Evolutionary conservation across 2,113 vertebrate genomes (phyloP).

Genomic region (Athene noctua): DNA sequence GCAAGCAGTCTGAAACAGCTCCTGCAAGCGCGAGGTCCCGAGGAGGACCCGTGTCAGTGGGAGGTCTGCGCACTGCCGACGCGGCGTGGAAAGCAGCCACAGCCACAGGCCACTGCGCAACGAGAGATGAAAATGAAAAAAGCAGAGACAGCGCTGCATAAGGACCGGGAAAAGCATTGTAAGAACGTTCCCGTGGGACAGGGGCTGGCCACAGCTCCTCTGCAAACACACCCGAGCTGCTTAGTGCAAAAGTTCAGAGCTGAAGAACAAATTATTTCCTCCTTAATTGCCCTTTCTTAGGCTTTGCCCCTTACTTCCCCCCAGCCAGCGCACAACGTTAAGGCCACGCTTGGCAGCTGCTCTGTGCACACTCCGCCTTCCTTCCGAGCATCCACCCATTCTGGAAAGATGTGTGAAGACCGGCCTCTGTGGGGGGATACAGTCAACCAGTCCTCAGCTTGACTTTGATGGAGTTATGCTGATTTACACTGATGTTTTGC

Average conservation of each 20-base stretch:
- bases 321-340: neutral
- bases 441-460: neutral
- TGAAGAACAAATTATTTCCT: conserved; percentile 25
- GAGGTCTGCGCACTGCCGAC: neutral
- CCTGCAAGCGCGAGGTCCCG: fast-evolving
- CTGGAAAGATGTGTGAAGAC: neutral
- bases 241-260: conserved; percentile 54
- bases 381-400: neutral
- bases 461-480: neutral
- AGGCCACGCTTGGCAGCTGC: fast-evolving
- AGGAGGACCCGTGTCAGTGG: neutral
- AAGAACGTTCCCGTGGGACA: neutral
- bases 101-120: neutral
- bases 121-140: neutral
- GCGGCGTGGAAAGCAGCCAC: neutral
- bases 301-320: conserved; percentile 8
- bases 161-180: conserved; percentile 53
- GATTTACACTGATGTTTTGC: neutral
- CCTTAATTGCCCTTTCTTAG: conserved; percentile 3
- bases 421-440: neutral
- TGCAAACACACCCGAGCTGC: neutral
- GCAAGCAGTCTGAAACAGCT: neutral
- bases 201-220: neutral
- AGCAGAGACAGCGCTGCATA: neutral
- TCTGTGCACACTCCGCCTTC: neutral